phyloP scores from a whole-genome alignment of 2,113 vertebrate species.

The Stegostoma tigrinum region DNA sequence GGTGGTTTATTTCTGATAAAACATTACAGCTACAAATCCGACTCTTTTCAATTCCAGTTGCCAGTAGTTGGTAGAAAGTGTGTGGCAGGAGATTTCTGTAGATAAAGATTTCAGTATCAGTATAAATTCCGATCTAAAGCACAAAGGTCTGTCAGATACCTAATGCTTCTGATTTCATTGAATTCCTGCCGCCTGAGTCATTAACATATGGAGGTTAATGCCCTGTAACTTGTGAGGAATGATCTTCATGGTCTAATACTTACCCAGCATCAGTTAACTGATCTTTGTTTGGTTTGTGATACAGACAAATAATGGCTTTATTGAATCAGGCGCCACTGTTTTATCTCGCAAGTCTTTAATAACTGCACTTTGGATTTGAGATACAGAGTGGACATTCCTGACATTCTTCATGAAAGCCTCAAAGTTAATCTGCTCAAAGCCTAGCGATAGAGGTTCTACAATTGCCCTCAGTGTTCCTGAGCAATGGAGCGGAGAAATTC shows the following conservation, averaged over 20 bases:
- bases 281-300: neutral
- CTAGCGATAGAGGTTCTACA: neutral
- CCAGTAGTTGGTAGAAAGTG: neutral
- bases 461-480: neutral
- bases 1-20: neutral
- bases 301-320: neutral
- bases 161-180: neutral
- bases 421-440: neutral
- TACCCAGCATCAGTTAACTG: neutral
- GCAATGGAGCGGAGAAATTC: neutral
- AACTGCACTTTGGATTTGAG: conserved; percentile 6
- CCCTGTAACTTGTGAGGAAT: neutral
- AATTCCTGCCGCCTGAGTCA: neutral
- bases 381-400: conserved; percentile 19
- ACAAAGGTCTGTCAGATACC: neutral
- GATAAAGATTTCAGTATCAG: neutral
- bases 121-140: neutral
- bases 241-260: conserved; percentile 5
- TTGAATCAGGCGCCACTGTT: conserved; percentile 4
- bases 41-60: neutral
- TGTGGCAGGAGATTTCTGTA: neutral
- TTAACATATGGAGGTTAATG: neutral
- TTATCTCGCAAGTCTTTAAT: conserved; percentile 15
- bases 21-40: neutral
- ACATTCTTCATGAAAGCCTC: neutral